Evolutionary conservation across 2,797 vertebrate genomes (phyloP).

Genomic region (Sebastes paucispinis): DNA sequence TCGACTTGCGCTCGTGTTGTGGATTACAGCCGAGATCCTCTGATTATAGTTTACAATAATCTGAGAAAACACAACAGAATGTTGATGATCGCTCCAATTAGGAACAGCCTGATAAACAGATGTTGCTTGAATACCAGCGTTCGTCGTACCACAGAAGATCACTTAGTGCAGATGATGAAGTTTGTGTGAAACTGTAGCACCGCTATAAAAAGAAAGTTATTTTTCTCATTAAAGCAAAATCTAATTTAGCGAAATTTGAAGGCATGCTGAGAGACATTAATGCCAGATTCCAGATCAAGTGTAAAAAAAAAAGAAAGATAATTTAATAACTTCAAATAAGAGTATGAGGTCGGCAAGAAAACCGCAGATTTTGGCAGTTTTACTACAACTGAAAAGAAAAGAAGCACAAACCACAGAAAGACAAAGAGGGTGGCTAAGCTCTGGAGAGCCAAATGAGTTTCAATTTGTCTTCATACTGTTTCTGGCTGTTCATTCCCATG

Average conservation of each 20-base stretch:
- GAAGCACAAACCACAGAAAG: constrained; percentile 2
- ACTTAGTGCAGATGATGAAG: background rate
- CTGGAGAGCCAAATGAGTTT: background rate
- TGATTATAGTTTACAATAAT: background rate
- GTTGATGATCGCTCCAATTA: constrained; percentile 19
- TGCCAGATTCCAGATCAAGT: background rate
- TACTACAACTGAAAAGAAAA: constrained; percentile 3
- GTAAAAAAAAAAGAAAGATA: background rate
- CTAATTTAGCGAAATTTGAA: constrained; percentile 16
- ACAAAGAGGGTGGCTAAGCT: background rate
- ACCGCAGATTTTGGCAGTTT: constrained; percentile 14
- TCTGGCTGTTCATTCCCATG: background rate
- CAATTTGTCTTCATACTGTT: background rate
- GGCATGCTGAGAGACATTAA: background rate
- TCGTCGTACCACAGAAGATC: background rate
- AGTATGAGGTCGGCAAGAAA: background rate
- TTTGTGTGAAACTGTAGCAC: background rate
- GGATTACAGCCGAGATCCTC: constrained; percentile 2
- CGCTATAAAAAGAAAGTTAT: background rate
- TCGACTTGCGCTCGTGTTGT: background rate
- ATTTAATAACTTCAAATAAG: constrained; percentile 4
- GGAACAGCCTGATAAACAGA: constrained; percentile 27
- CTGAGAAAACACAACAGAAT: constrained; percentile 1
- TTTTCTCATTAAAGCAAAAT: constrained; percentile 13
- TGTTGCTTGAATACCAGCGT: background rate